These are phyloP conservation scores for Beaufortia kweichowensis DNA, from an alignment of 2,113 vertebrate species.

Conservation along the genomic window DNA sequence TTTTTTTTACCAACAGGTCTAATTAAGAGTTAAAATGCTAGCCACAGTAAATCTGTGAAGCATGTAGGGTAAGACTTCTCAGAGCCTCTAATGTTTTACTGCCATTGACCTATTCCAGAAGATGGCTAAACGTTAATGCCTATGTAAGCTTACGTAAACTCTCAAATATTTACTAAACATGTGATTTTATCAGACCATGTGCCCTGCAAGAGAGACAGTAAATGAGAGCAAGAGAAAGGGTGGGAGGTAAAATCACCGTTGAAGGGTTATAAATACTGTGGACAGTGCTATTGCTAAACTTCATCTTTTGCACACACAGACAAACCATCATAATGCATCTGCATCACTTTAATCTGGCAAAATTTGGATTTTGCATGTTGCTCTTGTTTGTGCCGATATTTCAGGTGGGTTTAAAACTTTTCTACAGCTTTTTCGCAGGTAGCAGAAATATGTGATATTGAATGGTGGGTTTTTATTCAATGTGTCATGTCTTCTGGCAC, in stretches of 20 bases:
- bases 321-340: slow-evolving; percentile 9
- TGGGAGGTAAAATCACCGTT: slow-evolving; percentile 7
- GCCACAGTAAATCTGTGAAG: not conserved
- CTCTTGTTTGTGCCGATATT: slow-evolving; percentile 27
- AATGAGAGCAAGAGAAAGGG: slow-evolving; percentile 5
- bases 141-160: slow-evolving; percentile 41
- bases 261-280: slow-evolving; percentile 33
- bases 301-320: not conserved
- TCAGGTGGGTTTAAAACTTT: slow-evolving; percentile 33
- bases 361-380: slow-evolving; percentile 30
- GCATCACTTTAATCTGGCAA: not conserved
- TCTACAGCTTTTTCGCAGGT: not conserved
- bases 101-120: not conserved
- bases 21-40: not conserved
- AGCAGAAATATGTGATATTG: not conserved
- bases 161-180: slow-evolving; percentile 48
- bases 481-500: not conserved
- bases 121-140: slow-evolving; percentile 18
- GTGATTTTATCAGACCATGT: slow-evolving; percentile 40
- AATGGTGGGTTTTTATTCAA: too few species aligned
- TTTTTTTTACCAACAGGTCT: not conserved
- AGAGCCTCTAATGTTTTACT: not conserved
- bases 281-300: not conserved
- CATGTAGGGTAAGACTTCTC: not conserved
- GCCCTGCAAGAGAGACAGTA: slow-evolving; percentile 18